These are phyloP conservation scores for Electrona antarctica DNA, from an alignment of 2,113 vertebrate species.

Conservation along the genomic window DNA sequence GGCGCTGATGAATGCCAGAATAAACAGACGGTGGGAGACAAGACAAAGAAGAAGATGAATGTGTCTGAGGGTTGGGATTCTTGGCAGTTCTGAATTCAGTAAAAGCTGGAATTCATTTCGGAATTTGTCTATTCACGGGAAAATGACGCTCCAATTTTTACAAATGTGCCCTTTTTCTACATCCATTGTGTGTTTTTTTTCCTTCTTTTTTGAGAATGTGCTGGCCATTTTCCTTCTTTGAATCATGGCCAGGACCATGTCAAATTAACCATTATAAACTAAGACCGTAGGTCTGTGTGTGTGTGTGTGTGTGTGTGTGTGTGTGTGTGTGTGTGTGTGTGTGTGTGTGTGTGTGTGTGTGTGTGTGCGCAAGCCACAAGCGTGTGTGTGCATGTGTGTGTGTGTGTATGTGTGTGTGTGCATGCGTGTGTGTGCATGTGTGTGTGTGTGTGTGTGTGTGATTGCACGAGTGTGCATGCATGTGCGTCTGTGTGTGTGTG, in stretches of 20 bases:
- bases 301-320: background rate
- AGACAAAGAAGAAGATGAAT: conserved; percentile 77
- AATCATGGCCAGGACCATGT: conserved; percentile 11
- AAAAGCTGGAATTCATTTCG: conserved; percentile 64
- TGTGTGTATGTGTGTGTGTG: no score
- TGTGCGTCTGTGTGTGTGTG: no score
- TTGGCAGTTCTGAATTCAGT: conserved; percentile 62
- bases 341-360: no score
- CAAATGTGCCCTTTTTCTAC: conserved; percentile 8
- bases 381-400: no score
- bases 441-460: no score
- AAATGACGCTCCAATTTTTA: conserved; percentile 26
- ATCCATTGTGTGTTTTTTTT: background rate
- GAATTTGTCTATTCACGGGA: conserved; percentile 37
- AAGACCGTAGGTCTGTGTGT: background rate
- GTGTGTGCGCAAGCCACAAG: no score
- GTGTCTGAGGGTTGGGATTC: conserved; percentile 62
- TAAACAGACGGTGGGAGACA: conserved; percentile 75
- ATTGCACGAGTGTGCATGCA: no score
- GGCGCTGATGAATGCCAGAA: conserved; percentile 76
- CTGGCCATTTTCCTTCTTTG: background rate
- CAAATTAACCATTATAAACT: conserved; percentile 7
- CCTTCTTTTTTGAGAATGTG: background rate
- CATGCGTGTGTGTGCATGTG: no score
- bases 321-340: no score